phyloP scores from a whole-genome alignment of 2,888 invertebrate genomes.

The Drosophila fulvimacula region DNA sequence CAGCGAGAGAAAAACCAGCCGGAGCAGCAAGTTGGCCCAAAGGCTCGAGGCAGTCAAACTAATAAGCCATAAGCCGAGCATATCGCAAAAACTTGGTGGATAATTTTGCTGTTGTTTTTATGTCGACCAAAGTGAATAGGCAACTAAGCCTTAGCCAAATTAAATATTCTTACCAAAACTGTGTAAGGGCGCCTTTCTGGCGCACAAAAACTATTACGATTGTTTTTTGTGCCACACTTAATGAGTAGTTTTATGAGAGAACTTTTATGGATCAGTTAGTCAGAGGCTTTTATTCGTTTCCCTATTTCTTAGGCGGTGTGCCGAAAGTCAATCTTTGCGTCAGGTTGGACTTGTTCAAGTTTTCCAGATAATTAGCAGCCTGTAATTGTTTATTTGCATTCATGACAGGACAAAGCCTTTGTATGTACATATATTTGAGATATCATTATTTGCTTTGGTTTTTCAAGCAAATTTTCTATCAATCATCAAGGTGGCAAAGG shows the following conservation, averaged over 20 bases:
- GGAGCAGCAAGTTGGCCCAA: background rate
- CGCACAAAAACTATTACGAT: constrained; percentile 23
- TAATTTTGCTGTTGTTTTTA: constrained; percentile 37
- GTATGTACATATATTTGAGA: background rate
- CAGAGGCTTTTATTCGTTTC: background rate
- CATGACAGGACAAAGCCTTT: background rate
- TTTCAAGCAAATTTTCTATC: background rate
- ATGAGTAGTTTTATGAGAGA: constrained; percentile 22
- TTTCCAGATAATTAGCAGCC: background rate
- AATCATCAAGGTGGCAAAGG: constrained; percentile 1
- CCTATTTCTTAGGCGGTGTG: background rate
- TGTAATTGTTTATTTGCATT: background rate
- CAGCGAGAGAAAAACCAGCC: background rate
- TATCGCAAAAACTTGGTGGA: constrained; percentile 50
- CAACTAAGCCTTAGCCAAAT: constrained; percentile 29
- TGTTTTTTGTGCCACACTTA: constrained; percentile 14
- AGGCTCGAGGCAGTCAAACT: constrained; percentile 51
- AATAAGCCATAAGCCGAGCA: constrained; percentile 49
- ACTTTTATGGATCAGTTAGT: background rate
- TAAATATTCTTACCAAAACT: constrained; percentile 49
- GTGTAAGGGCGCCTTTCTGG: constrained; percentile 52
- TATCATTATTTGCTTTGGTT: background rate
- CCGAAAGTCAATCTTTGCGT: background rate
- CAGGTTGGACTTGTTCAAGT: background rate
- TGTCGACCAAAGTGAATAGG: constrained; percentile 23